phyloP scores from a whole-genome alignment of 1,140 invertebrate genomes.

The Drosophila guanche region DNA sequence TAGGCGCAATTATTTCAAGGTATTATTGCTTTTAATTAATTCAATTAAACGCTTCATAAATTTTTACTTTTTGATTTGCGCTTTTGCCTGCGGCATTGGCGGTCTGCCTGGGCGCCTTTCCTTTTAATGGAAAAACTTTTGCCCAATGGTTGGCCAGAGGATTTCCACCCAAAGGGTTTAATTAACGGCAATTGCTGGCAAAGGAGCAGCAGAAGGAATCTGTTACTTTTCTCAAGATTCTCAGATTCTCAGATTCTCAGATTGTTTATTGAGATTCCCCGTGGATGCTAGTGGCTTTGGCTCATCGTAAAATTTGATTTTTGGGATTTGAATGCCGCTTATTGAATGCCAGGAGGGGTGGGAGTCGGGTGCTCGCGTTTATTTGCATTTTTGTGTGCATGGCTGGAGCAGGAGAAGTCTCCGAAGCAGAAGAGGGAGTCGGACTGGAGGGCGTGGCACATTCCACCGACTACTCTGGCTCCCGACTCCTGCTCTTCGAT shows the following conservation, averaged over 20 bases:
- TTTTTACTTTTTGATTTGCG: constrained; percentile 83
- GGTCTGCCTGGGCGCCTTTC: constrained; percentile 21
- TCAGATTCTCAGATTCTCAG: constrained; percentile 14
- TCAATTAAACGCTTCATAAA: constrained; percentile 84
- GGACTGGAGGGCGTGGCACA: constrained; percentile 6
- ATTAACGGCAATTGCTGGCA: constrained; percentile 61
- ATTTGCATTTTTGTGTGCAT: constrained; percentile 76
- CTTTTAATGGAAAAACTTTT: constrained; percentile 77
- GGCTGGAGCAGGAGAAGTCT: constrained; percentile 15
- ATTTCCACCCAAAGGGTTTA: constrained; percentile 67
- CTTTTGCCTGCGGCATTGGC: constrained; percentile 51
- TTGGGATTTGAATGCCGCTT: constrained; percentile 61
- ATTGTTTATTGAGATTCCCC: constrained; percentile 65
- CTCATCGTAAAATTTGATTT: constrained; percentile 81
- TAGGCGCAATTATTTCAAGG: constrained; percentile 80
- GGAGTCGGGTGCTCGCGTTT: constrained; percentile 52
- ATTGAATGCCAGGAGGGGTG: constrained; percentile 47
- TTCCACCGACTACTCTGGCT: background rate
- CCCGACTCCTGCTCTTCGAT: background rate
- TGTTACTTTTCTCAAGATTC: constrained; percentile 57
- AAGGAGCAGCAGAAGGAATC: constrained; percentile 43
- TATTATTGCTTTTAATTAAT: constrained; percentile 83
- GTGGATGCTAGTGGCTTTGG: constrained; percentile 64
- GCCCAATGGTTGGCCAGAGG: constrained; percentile 56
- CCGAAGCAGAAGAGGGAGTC: too few relatives aligned